phyloP scores from a whole-genome alignment of 2,113 vertebrate species.

The Xiphophorus hellerii region DNA sequence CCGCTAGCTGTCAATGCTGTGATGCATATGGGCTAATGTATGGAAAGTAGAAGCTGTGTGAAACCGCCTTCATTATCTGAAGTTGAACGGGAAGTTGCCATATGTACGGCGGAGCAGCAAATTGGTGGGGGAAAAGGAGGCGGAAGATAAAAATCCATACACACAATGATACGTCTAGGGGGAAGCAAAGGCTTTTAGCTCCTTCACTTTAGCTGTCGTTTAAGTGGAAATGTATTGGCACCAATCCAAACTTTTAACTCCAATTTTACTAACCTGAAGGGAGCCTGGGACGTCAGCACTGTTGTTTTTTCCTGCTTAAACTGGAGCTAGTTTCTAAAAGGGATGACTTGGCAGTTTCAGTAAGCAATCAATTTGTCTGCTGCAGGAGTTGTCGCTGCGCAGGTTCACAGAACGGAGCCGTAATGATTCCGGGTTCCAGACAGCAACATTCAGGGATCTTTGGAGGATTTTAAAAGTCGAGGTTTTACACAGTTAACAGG shows the following conservation, averaged over 20 bases:
- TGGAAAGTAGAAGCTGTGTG: slow-evolving; percentile 13
- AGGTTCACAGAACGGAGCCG: slow-evolving; percentile 7
- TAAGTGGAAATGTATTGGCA: neutral
- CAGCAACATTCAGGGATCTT: neutral
- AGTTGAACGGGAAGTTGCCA: slow-evolving; percentile 2
- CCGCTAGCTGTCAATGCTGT: slow-evolving; percentile 17
- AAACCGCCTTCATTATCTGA: slow-evolving; percentile 5
- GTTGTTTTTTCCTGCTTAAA: neutral
- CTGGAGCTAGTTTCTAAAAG: slow-evolving; percentile 8
- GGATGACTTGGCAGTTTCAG: slow-evolving; percentile 26
- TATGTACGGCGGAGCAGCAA: neutral
- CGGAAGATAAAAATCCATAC: slow-evolving; percentile 4
- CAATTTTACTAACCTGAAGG: neutral
- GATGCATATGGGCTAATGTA: slow-evolving; percentile 36
- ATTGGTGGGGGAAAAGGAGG: neutral
- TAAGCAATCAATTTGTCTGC: slow-evolving; percentile 28
- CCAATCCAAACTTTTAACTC: neutral
- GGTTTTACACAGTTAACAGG: neutral
- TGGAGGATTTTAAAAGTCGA: neutral
- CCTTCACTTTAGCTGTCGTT: neutral
- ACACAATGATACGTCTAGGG: slow-evolving; percentile 13
- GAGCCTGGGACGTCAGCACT: neutral
- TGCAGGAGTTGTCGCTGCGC: slow-evolving; percentile 4
- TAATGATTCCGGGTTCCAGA: slow-evolving; percentile 11
- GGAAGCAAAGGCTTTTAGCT: neutral